phyloP scores from a whole-genome alignment of 2,113 vertebrate genomes.

The Deroptyus accipitrinus region DNA sequence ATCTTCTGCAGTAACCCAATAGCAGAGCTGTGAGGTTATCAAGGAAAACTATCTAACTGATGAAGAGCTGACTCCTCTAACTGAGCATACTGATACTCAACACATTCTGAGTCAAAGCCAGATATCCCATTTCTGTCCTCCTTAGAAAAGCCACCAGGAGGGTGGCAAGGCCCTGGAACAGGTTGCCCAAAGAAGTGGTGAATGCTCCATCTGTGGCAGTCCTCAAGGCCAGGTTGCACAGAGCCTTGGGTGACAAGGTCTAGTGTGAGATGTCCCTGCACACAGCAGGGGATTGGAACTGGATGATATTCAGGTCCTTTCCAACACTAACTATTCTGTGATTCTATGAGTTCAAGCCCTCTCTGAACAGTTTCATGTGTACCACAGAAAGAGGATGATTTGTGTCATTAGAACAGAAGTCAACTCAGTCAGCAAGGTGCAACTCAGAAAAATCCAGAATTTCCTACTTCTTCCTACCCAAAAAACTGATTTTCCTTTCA shows the following conservation, averaged over 20 bases:
- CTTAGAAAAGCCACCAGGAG: not conserved
- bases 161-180: not conserved
- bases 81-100: not conserved
- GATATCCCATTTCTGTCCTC: not conserved
- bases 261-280: not conserved
- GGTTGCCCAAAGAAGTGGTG: not conserved
- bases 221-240: not conserved
- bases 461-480: not conserved
- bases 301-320: not conserved
- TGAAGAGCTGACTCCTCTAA: not conserved
- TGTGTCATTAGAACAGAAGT: not conserved
- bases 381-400: not conserved
- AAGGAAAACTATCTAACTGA: not conserved
- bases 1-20: not conserved
- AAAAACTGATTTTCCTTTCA: constrained; percentile 9
- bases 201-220: not conserved
- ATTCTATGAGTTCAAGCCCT: not conserved
- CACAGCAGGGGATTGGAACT: not conserved
- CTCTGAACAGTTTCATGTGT: not conserved
- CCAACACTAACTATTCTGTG: not conserved
- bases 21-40: not conserved
- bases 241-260: not conserved
- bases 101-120: not conserved
- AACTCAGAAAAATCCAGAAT: not conserved
- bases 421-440: not conserved